A percentile compares a stretch with the other conserved stretches of the same genome.
phyloP scores from a whole-genome alignment of 2,888 invertebrate species.

The Pediacus dermestoides region DNA sequence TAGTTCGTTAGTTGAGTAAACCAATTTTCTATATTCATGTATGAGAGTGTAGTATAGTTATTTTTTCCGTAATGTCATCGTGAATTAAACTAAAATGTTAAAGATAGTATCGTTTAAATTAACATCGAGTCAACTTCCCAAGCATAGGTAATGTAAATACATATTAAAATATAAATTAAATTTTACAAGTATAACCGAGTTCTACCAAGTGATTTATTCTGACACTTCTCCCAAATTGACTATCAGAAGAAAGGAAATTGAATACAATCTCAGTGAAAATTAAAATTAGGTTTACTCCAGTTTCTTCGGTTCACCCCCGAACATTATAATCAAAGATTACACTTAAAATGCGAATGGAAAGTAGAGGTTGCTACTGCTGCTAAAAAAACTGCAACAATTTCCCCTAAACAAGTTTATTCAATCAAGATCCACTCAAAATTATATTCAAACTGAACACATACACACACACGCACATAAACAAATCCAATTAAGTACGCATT shows the following conservation, averaged over 20 bases:
- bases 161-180: conserved; percentile 9
- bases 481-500: conserved; percentile 50
- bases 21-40: too few species aligned
- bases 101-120: too few species aligned
- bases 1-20: too few species aligned
- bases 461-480: conserved; percentile 45
- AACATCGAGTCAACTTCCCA: too few species aligned
- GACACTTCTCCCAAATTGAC: conserved; percentile 32
- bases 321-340: conserved; percentile 9
- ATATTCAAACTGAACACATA: conserved; percentile 43
- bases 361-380: conserved; percentile 3
- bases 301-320: conserved; percentile 18
- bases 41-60: too few species aligned
- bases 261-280: conserved; percentile 33
- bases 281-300: conserved; percentile 30
- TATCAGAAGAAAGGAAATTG: conserved; percentile 32
- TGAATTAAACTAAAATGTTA: too few species aligned
- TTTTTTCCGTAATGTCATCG: too few species aligned
- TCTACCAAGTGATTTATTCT: conserved; percentile 29
- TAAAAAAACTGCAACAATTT: conserved; percentile 41
- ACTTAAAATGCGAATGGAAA: conserved; percentile 8
- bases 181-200: conserved; percentile 9
- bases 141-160: conserved; percentile 4
- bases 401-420: conserved; percentile 45
- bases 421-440: conserved; percentile 46